Percentiles rank a stretch among this genome's conserved stretches.
phyloP scores from a whole-genome alignment of 2,113 vertebrate genomes.

The Loxodonta africana region DNA sequence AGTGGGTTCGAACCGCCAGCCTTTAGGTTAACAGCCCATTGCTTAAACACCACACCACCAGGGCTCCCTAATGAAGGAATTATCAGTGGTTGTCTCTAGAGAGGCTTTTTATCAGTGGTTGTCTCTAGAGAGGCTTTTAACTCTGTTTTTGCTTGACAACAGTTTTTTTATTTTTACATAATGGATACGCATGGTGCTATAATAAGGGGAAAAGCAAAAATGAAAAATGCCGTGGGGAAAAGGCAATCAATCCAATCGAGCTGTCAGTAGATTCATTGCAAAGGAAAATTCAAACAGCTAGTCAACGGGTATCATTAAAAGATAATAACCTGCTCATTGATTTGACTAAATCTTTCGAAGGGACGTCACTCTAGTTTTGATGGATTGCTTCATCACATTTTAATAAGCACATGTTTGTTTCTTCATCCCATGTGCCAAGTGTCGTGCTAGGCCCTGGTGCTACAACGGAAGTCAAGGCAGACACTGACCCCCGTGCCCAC shows the following conservation, averaged over 20 bases:
- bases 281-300: not conserved
- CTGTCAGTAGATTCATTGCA: not conserved
- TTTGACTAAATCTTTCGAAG: constrained; percentile 42
- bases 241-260: not conserved
- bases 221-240: not conserved
- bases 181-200: not conserved
- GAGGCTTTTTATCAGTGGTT: not conserved
- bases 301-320: not conserved
- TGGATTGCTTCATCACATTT: not conserved
- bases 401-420: not conserved
- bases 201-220: not conserved
- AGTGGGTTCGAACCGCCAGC: too few relatives aligned
- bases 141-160: not conserved
- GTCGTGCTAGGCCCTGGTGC: rapidly evolving
- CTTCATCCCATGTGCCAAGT: not conserved
- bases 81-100: not conserved
- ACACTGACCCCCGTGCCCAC: rapidly evolving
- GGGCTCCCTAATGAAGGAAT: not conserved
- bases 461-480: not conserved
- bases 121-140: not conserved
- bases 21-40: not conserved
- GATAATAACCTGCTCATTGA: not conserved
- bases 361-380: not conserved
- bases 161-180: not conserved
- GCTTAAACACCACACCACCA: not conserved